A percentile compares a stretch with the other conserved stretches of the same genome.
Conservation (phyloP, 2,797 vertebrate species). For the Acanthiza pusilla region DNA sequence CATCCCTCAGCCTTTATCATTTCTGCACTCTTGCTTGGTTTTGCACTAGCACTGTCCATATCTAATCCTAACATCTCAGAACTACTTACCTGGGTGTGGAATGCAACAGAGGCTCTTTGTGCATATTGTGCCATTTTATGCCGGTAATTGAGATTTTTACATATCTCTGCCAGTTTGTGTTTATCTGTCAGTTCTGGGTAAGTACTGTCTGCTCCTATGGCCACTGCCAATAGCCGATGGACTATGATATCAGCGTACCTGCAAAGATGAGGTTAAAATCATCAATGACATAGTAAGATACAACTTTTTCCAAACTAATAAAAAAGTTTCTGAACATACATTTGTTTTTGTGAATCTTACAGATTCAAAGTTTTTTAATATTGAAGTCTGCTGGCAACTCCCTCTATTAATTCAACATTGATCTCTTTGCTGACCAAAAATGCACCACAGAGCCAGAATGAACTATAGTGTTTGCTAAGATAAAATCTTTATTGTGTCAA, state of each 20-base stretch:
- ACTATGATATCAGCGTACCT: conserved; percentile 96
- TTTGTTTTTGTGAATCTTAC: not conserved
- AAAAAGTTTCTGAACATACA: not conserved
- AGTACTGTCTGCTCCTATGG: conserved; percentile 88
- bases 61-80: not conserved
- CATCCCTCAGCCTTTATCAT: not conserved
- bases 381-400: not conserved
- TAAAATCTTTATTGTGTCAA: not conserved
- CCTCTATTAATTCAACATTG: not conserved
- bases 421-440: not conserved
- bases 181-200: conserved; percentile 95
- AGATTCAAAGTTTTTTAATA: not conserved
- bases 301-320: not conserved
- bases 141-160: conserved; percentile 96
- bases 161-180: conserved; percentile 88
- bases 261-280: not conserved
- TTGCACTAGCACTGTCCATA: not conserved
- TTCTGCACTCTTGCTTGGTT: not conserved
- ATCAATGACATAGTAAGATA: not conserved
- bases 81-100: conserved; percentile 88
- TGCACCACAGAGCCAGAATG: not conserved
- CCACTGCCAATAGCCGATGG: conserved; percentile 90
- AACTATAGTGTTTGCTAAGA: not conserved
- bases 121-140: conserved; percentile 99
- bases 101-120: conserved; percentile 92